A percentile compares a stretch with the other conserved stretches of the same genome.
phyloP scores from a whole-genome alignment of 2,113 vertebrate species.

The Chionis minor region DNA sequence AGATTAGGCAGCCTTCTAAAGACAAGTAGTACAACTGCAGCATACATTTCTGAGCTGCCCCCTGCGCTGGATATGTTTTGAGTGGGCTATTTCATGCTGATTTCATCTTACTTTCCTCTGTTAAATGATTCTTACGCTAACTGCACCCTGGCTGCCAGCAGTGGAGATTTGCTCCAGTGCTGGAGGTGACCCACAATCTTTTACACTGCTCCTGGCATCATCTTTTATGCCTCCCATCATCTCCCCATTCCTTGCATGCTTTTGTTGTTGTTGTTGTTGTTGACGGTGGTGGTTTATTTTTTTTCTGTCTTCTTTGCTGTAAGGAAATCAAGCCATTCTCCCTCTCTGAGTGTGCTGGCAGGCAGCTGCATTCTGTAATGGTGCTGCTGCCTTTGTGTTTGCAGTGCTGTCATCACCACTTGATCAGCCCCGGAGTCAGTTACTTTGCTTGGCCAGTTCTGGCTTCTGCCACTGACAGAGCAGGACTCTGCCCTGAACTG shows the following conservation, averaged over 20 bases:
- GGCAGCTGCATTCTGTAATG: neutral
- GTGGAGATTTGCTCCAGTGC: neutral
- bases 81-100: neutral
- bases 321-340: neutral
- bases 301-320: neutral
- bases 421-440: neutral
- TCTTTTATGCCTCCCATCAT: neutral
- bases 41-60: neutral
- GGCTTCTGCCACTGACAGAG: neutral
- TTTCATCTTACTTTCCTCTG: neutral
- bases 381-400: neutral
- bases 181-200: neutral
- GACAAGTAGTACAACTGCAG: neutral
- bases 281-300: neutral
- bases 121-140: neutral
- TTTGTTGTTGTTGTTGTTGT: neutral
- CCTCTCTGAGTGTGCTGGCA: neutral
- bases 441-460: neutral
- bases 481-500: neutral
- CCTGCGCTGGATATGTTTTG: neutral
- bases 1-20: slow-evolving; percentile 12
- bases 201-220: neutral
- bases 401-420: neutral
- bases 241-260: neutral
- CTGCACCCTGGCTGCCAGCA: neutral